phyloP scores from a whole-genome alignment of 2,888 invertebrate genomes.

The Mellilla xanthometata region DNA sequence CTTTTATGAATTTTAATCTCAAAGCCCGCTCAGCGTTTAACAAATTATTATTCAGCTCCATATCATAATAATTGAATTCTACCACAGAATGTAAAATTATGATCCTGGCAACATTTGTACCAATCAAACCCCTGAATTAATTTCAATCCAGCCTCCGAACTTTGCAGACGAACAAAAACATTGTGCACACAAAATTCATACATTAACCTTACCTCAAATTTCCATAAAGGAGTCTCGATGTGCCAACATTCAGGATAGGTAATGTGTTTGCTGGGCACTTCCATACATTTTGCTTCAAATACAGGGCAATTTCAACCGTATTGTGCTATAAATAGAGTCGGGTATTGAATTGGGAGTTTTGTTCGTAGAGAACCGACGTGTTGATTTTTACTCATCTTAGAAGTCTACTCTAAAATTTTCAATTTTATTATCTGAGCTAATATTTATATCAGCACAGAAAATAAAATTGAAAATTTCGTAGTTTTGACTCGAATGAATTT shows the following conservation, averaged over 20 bases:
- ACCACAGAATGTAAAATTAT: slow-evolving; percentile 8
- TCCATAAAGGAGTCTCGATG: slow-evolving; percentile 36
- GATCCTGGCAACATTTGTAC: slow-evolving; percentile 33
- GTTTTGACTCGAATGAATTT: too few relatives aligned
- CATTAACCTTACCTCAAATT: slow-evolving; percentile 30
- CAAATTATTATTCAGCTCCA: too few relatives aligned
- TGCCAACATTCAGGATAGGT: slow-evolving; percentile 43
- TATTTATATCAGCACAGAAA: too few relatives aligned
- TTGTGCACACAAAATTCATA: slow-evolving; percentile 14
- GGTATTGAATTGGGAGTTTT: background rate
- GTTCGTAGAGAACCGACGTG: background rate
- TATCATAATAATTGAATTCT: slow-evolving; percentile 2
- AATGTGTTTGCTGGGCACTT: slow-evolving; percentile 57
- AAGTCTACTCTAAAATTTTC: too few relatives aligned
- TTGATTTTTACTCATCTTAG: too few relatives aligned
- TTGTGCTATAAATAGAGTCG: background rate
- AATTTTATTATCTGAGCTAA: too few relatives aligned
- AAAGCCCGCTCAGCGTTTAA: too few relatives aligned
- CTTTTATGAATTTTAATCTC: too few relatives aligned
- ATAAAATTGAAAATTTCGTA: too few relatives aligned
- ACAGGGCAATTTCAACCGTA: slow-evolving; percentile 7
- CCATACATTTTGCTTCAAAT: slow-evolving; percentile 2
- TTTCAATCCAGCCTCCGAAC: slow-evolving; percentile 9
- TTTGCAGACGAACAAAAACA: slow-evolving; percentile 17
- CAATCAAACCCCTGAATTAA: slow-evolving; percentile 9